Conservation (phyloP, 2,888 invertebrate genomes). For the Machimus atricapillus region DNA sequence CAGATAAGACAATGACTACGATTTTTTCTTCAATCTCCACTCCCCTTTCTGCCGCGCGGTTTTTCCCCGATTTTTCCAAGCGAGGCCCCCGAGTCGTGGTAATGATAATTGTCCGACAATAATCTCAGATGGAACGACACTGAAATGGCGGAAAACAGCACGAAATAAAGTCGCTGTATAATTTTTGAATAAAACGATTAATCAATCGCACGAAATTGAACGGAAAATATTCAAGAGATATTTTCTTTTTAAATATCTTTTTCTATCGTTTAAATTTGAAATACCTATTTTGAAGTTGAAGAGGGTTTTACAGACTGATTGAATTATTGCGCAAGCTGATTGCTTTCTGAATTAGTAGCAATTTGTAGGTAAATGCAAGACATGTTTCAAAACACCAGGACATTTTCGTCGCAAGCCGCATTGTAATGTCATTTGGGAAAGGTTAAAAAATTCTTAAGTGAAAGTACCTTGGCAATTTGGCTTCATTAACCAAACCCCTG, state of each 20-base stretch:
- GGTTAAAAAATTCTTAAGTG: background rate
- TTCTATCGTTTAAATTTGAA: background rate
- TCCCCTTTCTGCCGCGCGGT: background rate
- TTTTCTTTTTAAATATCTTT: background rate
- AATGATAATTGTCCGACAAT: background rate
- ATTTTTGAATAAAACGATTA: background rate
- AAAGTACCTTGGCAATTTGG: background rate
- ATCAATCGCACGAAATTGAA: background rate
- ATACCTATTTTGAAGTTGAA: background rate
- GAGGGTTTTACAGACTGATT: background rate
- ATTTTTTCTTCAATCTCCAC: background rate
- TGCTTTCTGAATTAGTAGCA: background rate
- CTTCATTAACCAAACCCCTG: background rate
- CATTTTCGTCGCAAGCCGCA: background rate
- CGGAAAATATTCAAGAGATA: background rate
- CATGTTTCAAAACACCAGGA: background rate
- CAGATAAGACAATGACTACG: background rate
- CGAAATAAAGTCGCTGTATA: background rate
- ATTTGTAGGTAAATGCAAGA: background rate
- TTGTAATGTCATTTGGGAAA: background rate
- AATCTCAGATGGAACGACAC: background rate
- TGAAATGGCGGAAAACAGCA: background rate
- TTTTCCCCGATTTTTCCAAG: background rate
- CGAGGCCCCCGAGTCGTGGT: background rate
- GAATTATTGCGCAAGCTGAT: background rate